Conservation (phyloP, 2,888 invertebrate genomes). For the Rhorus exstirpatorius region DNA sequence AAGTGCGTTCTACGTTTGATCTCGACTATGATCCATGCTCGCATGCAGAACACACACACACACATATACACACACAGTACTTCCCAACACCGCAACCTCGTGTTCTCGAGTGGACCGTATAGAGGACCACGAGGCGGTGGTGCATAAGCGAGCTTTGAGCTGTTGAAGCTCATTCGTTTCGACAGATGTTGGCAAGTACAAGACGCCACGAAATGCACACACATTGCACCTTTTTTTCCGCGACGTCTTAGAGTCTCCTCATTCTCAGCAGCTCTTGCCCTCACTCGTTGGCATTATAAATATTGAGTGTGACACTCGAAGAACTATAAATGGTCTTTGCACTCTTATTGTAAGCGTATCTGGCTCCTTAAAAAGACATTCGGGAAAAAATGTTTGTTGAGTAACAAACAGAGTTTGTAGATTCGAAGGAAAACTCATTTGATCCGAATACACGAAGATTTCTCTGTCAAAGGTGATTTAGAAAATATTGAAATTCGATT, state of each 20-base stretch:
- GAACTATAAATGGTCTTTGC: not conserved
- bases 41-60: no score
- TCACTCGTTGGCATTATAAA: slow-evolving; percentile 21
- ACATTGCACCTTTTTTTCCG: slow-evolving; percentile 8
- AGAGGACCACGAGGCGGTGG: slow-evolving; percentile 25
- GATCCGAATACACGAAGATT: not conserved
- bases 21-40: slow-evolving; percentile 55
- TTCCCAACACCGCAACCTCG: not conserved
- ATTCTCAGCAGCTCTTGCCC: slow-evolving; percentile 23
- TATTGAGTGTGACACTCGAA: slow-evolving; percentile 27
- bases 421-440: not conserved
- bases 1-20: slow-evolving; percentile 65
- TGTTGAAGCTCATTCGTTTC: slow-evolving; percentile 58
- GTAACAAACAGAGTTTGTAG: not conserved
- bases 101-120: slow-evolving; percentile 44
- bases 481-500: no score
- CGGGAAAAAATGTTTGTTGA: not conserved
- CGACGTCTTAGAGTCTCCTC: slow-evolving; percentile 5
- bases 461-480: not conserved
- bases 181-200: slow-evolving; percentile 54
- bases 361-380: not conserved
- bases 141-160: slow-evolving; percentile 46
- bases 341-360: not conserved
- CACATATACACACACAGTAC: not conserved
- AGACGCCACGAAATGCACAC: slow-evolving; percentile 9